These are phyloP conservation scores for Desmodus rotundus DNA, from an alignment of 2,113 vertebrate species.

Conservation along the genomic window DNA sequence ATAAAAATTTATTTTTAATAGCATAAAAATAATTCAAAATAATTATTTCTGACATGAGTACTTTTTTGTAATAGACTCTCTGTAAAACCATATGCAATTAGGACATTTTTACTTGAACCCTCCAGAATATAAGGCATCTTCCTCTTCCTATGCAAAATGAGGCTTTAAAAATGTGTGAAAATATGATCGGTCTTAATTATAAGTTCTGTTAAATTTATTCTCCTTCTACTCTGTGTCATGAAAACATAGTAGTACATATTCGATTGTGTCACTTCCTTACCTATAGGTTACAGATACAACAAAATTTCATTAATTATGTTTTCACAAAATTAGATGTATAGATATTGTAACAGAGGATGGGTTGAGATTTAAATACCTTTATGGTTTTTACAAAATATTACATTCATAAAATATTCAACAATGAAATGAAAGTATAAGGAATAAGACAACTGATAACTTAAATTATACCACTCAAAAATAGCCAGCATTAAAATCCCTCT, in stretches of 20 bases:
- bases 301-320: slow-evolving; percentile 18
- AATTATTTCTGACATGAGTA: neutral
- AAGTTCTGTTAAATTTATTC: slow-evolving; percentile 43
- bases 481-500: neutral
- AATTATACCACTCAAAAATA: neutral
- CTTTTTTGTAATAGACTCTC: neutral
- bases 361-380: neutral
- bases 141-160: slow-evolving; percentile 25
- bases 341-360: neutral
- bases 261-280: neutral
- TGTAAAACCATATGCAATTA: neutral
- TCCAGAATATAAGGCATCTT: neutral
- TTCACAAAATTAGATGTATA: slow-evolving; percentile 13
- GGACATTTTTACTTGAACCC: neutral
- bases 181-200: neutral
- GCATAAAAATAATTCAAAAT: slow-evolving; percentile 32
- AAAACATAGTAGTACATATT: slow-evolving; percentile 1
- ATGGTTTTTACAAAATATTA: slow-evolving; percentile 3
- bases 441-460: neutral
- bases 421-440: slow-evolving; percentile 34
- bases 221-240: slow-evolving; percentile 4
- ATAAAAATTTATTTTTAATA: neutral
- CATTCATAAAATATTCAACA: slow-evolving; percentile 36
- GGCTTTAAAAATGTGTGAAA: slow-evolving; percentile 48
- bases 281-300: neutral